Evolutionary conservation across 92 coral and sea anemone genomes (phyloP).

Genomic region (Epizoanthus illoricatus): DNA sequence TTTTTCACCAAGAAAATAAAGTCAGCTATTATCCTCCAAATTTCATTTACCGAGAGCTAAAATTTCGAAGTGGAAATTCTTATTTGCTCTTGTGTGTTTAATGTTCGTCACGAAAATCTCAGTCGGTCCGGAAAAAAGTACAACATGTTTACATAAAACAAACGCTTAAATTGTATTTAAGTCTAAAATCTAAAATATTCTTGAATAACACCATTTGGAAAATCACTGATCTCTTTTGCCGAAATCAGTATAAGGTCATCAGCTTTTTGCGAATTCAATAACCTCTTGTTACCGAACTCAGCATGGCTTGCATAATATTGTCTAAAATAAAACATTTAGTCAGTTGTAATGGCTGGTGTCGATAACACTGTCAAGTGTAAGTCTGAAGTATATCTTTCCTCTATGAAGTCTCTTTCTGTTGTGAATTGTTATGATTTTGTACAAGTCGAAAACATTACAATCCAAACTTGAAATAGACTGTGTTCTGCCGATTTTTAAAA

Average conservation of each 20-base stretch:
- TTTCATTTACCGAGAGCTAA: not conserved
- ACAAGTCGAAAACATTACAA: not conserved
- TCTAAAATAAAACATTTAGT: constrained; percentile 8
- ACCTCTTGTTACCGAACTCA: not conserved
- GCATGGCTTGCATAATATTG: not conserved
- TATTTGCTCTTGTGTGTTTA: not conserved
- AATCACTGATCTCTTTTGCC: no score
- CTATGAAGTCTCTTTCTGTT: no score
- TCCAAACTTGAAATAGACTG: not conserved
- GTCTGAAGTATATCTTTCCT: not conserved
- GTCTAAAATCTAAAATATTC: no score
- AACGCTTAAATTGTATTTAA: no score
- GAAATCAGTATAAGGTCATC: no score
- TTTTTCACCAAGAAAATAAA: not conserved
- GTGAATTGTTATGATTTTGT: no score
- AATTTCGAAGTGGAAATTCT: not conserved
- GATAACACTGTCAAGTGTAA: constrained; percentile 26
- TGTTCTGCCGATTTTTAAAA: not conserved
- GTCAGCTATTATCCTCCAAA: not conserved
- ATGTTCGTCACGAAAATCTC: not conserved
- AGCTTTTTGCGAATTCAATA: no score
- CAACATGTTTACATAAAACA: no score
- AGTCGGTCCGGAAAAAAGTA: no score
- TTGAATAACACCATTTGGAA: no score
- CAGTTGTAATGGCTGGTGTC: constrained; percentile 28